Evolutionary conservation across 2,113 vertebrate genomes (phyloP).

Genomic region (Ibidorhyncha struthersii): DNA sequence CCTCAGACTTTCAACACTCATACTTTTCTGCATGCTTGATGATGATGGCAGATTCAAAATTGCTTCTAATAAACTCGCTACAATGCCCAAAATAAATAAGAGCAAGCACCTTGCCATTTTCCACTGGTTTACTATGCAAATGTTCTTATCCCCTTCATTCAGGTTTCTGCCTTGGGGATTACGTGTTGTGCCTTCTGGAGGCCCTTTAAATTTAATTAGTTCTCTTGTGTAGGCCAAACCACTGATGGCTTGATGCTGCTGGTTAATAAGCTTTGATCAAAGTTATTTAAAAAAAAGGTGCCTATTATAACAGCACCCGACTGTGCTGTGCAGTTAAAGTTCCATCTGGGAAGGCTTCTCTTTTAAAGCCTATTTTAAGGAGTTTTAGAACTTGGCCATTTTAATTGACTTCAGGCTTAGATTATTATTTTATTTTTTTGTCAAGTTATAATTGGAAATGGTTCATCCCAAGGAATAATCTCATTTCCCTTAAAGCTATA

Average conservation of each 20-base stretch:
- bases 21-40: not conserved
- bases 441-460: not conserved
- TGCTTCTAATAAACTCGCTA: not conserved
- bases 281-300: not conserved
- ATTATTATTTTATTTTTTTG: not conserved
- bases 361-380: not conserved
- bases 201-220: constrained; percentile 58
- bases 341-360: not conserved
- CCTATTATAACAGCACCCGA: not conserved
- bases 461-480: not conserved
- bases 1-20: not conserved
- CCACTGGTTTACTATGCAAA: not conserved
- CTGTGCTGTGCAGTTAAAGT: not conserved
- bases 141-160: not conserved
- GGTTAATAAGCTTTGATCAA: constrained; percentile 49
- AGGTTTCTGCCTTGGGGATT: not conserved
- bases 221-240: constrained; percentile 37
- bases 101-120: not conserved
- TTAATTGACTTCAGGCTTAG: not conserved
- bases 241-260: not conserved
- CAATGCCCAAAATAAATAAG: not conserved
- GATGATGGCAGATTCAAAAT: not conserved
- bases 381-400: not conserved
- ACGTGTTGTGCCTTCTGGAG: not conserved
- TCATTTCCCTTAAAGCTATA: not conserved